A percentile compares a stretch with the other conserved stretches of the same genome.
These are phyloP conservation scores for Isurus oxyrinchus DNA, from an alignment of 2,113 vertebrate genomes.

Conservation along the genomic window DNA sequence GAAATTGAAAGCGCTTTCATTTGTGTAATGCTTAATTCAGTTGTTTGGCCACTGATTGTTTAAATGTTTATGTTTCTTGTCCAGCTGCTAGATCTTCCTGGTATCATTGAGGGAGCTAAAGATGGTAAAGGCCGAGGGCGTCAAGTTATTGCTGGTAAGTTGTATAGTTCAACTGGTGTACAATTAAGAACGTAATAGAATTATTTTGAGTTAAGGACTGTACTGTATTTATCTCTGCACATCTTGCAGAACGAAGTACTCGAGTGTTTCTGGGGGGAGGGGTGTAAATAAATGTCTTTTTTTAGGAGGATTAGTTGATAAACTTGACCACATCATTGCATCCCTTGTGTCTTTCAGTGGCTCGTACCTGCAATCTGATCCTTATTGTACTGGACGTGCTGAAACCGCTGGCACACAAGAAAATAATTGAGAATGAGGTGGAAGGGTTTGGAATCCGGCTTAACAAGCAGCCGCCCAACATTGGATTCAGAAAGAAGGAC, in stretches of 20 bases:
- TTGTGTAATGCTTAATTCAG: not conserved
- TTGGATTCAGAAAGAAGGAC: constrained; percentile 97
- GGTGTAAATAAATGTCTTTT: not conserved
- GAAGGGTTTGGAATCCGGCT: constrained; percentile 96
- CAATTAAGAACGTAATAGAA: not conserved
- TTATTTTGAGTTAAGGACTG: not conserved
- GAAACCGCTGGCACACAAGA: constrained; percentile 94
- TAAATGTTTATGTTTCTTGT: constrained; percentile 33
- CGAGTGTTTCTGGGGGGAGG: not conserved
- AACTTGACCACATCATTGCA: not conserved
- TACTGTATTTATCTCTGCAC: not conserved
- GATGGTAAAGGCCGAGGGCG: constrained; percentile 95
- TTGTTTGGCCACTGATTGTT: not conserved
- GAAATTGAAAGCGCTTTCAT: not conserved
- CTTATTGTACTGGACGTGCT: constrained; percentile 93
- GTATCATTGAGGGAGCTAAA: constrained; percentile 97
- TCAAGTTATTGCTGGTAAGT: constrained; percentile 91
- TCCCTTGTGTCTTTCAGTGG: constrained; percentile 60
- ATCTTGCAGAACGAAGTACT: too few species aligned
- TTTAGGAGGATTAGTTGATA: not conserved
- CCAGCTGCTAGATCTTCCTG: constrained; percentile 94
- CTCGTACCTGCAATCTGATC: constrained; percentile 95
- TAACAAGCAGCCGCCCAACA: constrained; percentile 92
- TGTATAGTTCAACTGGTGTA: not conserved
- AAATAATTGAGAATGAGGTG: constrained; percentile 92